Base-by-base conservation (phyloP, 2,888 invertebrate genomes). In the Tetanocera ferruginea region DNA sequence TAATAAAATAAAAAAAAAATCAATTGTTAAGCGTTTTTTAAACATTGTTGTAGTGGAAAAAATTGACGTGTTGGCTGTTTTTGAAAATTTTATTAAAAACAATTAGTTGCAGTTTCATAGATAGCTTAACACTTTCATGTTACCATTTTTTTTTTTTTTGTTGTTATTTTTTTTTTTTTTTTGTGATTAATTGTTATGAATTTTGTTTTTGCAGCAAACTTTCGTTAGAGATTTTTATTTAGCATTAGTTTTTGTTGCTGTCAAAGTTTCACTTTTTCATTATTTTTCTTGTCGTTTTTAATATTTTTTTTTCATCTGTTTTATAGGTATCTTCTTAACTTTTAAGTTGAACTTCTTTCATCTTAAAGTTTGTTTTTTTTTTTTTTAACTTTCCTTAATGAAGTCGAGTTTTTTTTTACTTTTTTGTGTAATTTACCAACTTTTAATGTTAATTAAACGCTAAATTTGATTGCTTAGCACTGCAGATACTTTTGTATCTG, bases 141-240 rank as follows among this genome's bases (percentile, higher is more conserved):
- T 17, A 34, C 34, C 25, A 31, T 17, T 0, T 31, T 31, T 14
- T 23, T 34, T 8, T 64, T 64, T 14, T 4, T 31, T 43, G 14
- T 19, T 34, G 64, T 64, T 64, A n/a, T 66, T 66, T 17, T 34
- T 64, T 28, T 64, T 31, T 66, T 66, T 17, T 34, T 64, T 28
- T 31, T 62, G 31, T 6, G 28, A 6, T 64, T 64, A 43, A 43
- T 43, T 66, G 14, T 9, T 67, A 19, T 19, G n/a, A n/a, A n/a
- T 67, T 67, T 43, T 23, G 1, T 14, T 4, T n/a, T n/a, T 43
- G 8, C 43, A 31, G 28, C 62, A n/a, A 67, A 43, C 67, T 67
- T 67, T 67, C 43, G 23, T 37, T 67, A 23, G 23, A 55, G 23
- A 23, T 55, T 55, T 55, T 19, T 19, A 19, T 11, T 55, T 55